Evolutionary conservation across 2,113 vertebrate genomes (phyloP), one percentile per base, ranked within the genome.

Genomic region (Scomber japonicus): DNA sequence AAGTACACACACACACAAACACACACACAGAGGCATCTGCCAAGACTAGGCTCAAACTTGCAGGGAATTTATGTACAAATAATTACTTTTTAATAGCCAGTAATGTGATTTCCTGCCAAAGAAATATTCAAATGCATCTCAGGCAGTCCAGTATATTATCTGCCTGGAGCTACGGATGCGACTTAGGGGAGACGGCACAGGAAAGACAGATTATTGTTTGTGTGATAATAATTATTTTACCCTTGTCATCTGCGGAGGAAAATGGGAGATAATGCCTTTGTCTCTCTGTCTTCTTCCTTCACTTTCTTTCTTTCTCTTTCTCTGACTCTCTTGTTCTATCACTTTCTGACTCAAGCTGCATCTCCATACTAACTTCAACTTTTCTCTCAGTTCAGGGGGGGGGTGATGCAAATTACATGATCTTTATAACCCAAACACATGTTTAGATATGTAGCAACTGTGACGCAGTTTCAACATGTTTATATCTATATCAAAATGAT

Each of bases 51-150:
- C 89, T 92, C 92, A 86, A 91, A 94, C 89, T 94, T 89, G 87
- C 90, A 51, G 91, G 90, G 89, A 95, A 94, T 96, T 95, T 95
- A 95, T 95, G 95, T 95, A 95, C 95, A 95, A 95, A 96, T 96
- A 96, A 96, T 95, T 96, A 96, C 95, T 95, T 96, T 96, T 96
- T 96, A 95, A 96, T 96, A 95, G 94, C 90, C 93, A 90, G 90
- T 95, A 95, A 96, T 95, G 91, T 91, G 94, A 95, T 95, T 95
- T 94, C 94, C 93, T 95, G 94, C 94, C 94, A 95, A 95, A 95
- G 93, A 96, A 95, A 95, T 95, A 95, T 96, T 95, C 94, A 96
- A 94, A 96, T 95, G 89, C 93, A 86, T 95, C 94, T 94, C 92
- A 93, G 90, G 93, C 94, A 95, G 95, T 95, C 94, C 94, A 94